A percentile compares a stretch with the other conserved stretches of the same genome.
Evolutionary conservation across 2,888 invertebrate species (phyloP).

Genomic region (Parascotia fuliginaria): DNA sequence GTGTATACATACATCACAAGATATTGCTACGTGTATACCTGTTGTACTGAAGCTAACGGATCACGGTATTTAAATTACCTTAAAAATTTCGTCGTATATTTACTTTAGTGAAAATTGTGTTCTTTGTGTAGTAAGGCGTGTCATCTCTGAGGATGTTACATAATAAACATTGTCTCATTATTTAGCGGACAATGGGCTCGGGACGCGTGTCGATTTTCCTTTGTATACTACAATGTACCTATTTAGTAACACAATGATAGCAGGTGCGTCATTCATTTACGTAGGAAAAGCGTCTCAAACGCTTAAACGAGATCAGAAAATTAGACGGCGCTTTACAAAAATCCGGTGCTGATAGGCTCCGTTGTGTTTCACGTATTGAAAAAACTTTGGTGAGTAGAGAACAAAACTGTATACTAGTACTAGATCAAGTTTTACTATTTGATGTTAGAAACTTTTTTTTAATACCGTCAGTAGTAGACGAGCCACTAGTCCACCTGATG

Average conservation of each 20-base stretch:
- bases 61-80: neutral
- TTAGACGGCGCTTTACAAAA: neutral
- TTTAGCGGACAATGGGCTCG: conserved; percentile 6
- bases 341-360: neutral
- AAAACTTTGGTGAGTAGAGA: too few species aligned
- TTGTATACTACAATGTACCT: neutral
- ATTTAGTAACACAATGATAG: neutral
- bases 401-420: too few species aligned
- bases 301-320: neutral
- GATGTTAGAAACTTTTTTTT: too few species aligned
- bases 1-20: too few species aligned
- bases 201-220: conserved; percentile 8
- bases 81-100: too few species aligned
- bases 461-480: too few species aligned
- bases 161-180: conserved; percentile 4
- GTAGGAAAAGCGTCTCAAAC: neutral
- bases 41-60: too few species aligned
- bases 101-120: too few species aligned
- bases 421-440: too few species aligned
- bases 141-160: neutral
- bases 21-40: too few species aligned
- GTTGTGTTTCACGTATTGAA: too few species aligned
- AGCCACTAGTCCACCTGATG: too few species aligned
- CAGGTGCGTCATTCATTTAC: conserved; percentile 1
- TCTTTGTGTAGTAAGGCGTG: neutral